Percentiles rank a stretch among this genome's conserved stretches.
Evolutionary conservation across 2,797 vertebrate genomes (phyloP).

Genomic region (Buceros bicornis): DNA sequence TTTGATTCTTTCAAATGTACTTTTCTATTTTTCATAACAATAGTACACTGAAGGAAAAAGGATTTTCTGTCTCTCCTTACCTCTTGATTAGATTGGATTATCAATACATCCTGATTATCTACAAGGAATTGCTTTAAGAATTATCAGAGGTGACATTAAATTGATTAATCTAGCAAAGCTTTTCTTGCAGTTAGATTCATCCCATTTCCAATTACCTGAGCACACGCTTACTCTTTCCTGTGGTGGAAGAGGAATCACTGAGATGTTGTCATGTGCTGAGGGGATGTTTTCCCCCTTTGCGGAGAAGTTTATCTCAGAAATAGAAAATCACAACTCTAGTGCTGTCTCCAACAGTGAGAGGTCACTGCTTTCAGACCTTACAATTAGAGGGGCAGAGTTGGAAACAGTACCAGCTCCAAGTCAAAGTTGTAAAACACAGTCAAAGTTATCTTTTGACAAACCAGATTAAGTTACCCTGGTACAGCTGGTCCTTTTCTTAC

Average conservation of each 20-base stretch:
- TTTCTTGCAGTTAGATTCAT: slow-evolving; percentile 67
- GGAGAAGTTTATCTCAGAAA: neutral
- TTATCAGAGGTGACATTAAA: slow-evolving; percentile 68
- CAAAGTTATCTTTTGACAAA: neutral
- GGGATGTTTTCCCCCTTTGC: neutral
- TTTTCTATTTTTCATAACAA: neutral
- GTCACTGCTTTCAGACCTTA: neutral
- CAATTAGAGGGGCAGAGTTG: neutral
- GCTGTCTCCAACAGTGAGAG: slow-evolving; percentile 9
- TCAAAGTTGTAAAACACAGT: neutral
- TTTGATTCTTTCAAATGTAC: neutral
- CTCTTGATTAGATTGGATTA: slow-evolving; percentile 66
- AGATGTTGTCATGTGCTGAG: neutral
- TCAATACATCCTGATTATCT: slow-evolving; percentile 68
- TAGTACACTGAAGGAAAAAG: neutral
- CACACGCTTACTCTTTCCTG: neutral
- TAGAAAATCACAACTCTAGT: neutral
- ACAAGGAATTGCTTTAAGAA: slow-evolving; percentile 49
- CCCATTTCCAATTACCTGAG: slow-evolving; percentile 44
- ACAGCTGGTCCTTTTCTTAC: neutral
- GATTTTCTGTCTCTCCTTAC: slow-evolving; percentile 21
- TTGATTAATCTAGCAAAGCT: slow-evolving; percentile 72
- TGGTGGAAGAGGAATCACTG: neutral
- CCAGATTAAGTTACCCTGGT: neutral
- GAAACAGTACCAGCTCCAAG: neutral